These are phyloP conservation scores for Synanthedon vespiformis DNA, from an alignment of 2,888 invertebrate species.

Conservation along the genomic window DNA sequence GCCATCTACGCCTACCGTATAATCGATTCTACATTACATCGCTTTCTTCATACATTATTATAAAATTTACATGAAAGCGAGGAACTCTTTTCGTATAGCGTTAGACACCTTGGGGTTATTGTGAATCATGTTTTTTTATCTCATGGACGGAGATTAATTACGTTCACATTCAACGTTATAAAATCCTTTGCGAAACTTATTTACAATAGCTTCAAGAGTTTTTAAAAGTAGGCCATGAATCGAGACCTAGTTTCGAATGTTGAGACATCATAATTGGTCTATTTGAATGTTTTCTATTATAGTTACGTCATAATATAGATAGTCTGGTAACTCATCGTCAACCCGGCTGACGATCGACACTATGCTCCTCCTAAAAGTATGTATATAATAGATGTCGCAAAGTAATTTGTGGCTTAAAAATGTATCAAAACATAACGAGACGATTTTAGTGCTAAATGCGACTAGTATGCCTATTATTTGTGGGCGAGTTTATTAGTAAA, in stretches of 20 bases:
- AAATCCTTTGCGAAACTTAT: not conserved
- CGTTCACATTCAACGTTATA: slow-evolving; percentile 15
- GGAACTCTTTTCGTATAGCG: slow-evolving; percentile 5
- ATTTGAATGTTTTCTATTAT: no score
- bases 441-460: no score
- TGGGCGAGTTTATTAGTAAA: no score
- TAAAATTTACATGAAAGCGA: slow-evolving; percentile 2
- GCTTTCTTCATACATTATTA: not conserved
- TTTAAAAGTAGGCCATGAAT: no score
- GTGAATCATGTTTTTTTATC: slow-evolving; percentile 18
- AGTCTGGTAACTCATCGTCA: no score
- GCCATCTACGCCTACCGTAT: not conserved
- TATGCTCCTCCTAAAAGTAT: no score
- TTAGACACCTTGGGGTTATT: slow-evolving; percentile 5
- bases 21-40: not conserved
- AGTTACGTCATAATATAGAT: no score
- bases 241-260: not conserved
- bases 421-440: no score
- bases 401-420: no score
- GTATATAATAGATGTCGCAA: no score
- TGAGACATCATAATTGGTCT: not conserved
- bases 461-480: no score
- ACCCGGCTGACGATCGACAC: no score
- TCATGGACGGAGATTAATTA: slow-evolving; percentile 50
- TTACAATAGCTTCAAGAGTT: not conserved